These are phyloP conservation scores for Plumapathes pennacea DNA, from an alignment of 92 coral and sea anemone genomes.

Conservation along the genomic window DNA sequence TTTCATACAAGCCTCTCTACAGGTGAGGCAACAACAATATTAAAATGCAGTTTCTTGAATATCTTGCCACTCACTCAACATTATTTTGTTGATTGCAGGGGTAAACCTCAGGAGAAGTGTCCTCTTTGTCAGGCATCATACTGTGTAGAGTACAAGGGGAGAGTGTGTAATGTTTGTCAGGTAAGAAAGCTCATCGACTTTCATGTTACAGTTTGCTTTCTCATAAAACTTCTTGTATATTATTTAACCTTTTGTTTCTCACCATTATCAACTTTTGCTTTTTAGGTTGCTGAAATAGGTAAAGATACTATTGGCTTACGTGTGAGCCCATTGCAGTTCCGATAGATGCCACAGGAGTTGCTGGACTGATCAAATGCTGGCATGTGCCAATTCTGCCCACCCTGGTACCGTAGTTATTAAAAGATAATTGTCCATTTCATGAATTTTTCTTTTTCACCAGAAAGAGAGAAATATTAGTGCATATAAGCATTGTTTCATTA, in stretches of 20 bases:
- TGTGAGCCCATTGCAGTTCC: conserved; percentile 95
- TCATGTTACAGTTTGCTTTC: background rate
- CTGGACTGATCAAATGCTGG: too few species aligned
- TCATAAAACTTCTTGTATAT: background rate
- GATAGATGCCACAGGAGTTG: too few species aligned
- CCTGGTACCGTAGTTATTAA: too few species aligned
- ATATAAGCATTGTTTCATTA: too few species aligned
- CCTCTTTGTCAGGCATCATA: conserved; percentile 93
- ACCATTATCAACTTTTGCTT: background rate
- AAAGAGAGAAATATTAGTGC: too few species aligned
- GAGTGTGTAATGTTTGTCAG: conserved; percentile 88
- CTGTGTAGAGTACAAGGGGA: conserved; percentile 93
- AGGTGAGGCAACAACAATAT: conserved; percentile 45
- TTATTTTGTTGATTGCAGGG: too few species aligned
- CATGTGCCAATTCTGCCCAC: too few species aligned
- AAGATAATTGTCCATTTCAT: too few species aligned
- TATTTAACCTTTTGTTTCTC: background rate
- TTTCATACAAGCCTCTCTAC: conserved; percentile 86
- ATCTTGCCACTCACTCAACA: background rate
- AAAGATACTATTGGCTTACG: conserved; percentile 90
- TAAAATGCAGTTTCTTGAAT: background rate
- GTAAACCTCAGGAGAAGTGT: conserved; percentile 97
- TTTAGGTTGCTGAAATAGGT: conserved; percentile 96
- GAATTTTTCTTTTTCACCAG: too few species aligned
- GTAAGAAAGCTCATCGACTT: conserved; percentile 20